Base-by-base conservation (phyloP, 2,113 vertebrate genomes). In the Macquaria australasica region DNA sequence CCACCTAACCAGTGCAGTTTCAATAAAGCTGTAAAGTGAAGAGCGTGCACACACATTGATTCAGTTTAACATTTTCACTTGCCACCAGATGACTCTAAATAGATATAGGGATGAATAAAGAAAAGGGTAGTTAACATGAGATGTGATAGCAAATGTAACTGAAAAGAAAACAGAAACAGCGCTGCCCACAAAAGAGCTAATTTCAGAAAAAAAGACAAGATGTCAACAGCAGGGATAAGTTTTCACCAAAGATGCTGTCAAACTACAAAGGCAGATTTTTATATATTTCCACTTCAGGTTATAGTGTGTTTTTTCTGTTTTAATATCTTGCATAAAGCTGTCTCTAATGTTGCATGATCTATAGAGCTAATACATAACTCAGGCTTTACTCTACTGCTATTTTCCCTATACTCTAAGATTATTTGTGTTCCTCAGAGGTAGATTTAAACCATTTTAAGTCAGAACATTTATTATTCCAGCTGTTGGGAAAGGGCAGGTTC, bases 381-480 rank as follows among this genome's bases (percentile, higher is more conserved):
- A 80, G 80, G 53, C 69, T 82, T 75, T 37, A 9, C 28, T 68
- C 39, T 8, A 59, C 62, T 31, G 68, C 77, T 73, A 66, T 84
- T 80, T 88, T 77, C 56, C 37, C 28, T 75, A 28, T 58, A 56
- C 66, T 55, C 34, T 59, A 5, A 63, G 86, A 88, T 89, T 91
- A 89, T 91, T 93, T 87, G 82, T 67, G 63, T 84, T 91, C 11
- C 77, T 73, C 83, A 5, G 84, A 74, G 66, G 86, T 85, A 60
- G 89, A 88, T 87, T 91, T 83, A 86, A 92, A 88, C 80, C 84
- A 43, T 78, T 85, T 93, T 93, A 90, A 92, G 91, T 93, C 90
- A 91, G 79, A 48, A 50, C 88, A 45, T 91, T 86, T 95, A 91
- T 95, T 95, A 87, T 95, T 93, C 82, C 95, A 96, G 95, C 95